Evolutionary conservation across 2,113 vertebrate species (phyloP).

Genomic region (Polypterus bichir): DNA sequence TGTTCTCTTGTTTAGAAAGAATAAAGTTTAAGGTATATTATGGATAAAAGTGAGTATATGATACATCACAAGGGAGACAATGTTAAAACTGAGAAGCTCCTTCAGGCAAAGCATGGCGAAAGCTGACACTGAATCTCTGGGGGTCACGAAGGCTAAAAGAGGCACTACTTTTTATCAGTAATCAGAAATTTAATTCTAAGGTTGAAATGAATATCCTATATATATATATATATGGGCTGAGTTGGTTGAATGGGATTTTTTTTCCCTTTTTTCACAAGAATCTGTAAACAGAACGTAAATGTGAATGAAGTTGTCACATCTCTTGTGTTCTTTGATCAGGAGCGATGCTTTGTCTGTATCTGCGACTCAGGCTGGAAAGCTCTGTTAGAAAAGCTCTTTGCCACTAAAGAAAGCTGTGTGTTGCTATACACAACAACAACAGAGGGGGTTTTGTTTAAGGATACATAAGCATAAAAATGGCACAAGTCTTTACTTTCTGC

Average conservation of each 20-base stretch:
- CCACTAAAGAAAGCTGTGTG: conserved; percentile 59
- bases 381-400: conserved; percentile 35
- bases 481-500: conserved; percentile 41
- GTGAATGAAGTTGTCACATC: conserved; percentile 49
- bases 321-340: conserved; percentile 64
- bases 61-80: conserved; percentile 30
- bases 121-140: conserved; percentile 26
- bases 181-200: conserved; percentile 37
- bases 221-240: conserved; percentile 23
- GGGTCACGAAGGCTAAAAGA: conserved; percentile 27
- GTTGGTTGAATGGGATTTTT: conserved; percentile 37
- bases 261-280: conserved; percentile 27
- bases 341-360: conserved; percentile 50
- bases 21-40: conserved; percentile 32
- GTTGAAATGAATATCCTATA: conserved; percentile 34
- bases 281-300: conserved; percentile 34
- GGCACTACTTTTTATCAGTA: conserved; percentile 34
- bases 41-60: conserved; percentile 35
- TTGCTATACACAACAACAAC: conserved; percentile 53
- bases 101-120: conserved; percentile 9
- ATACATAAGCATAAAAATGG: conserved; percentile 49
- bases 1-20: conserved; percentile 27
- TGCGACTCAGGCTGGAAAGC: conserved; percentile 45
- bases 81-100: conserved; percentile 12
- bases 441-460: conserved; percentile 66